These are phyloP conservation scores for Phocides pigmalion DNA, from an alignment of 1,140 invertebrate genomes.

Conservation along the genomic window DNA sequence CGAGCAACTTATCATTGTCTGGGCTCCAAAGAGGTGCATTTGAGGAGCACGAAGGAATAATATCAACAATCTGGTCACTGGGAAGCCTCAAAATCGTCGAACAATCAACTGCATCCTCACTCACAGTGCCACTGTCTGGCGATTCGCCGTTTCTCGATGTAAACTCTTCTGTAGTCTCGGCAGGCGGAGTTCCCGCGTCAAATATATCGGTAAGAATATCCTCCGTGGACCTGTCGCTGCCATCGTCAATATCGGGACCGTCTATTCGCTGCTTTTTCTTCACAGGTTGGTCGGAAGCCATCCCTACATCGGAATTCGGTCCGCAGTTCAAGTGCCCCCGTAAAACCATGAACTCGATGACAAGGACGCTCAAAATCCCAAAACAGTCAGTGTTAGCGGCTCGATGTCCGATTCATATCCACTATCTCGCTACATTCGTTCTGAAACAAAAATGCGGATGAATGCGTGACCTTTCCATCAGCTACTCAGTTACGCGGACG, in stretches of 20 bases:
- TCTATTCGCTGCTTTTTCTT: conserved; percentile 89
- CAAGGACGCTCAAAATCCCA: neutral
- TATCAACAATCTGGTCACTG: conserved; percentile 57
- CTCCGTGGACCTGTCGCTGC: conserved; percentile 81
- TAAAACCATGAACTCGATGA: conserved; percentile 55
- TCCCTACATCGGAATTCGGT: conserved; percentile 75
- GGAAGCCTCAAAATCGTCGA: conserved; percentile 65
- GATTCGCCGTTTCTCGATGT: conserved; percentile 70
- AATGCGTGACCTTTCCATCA: conserved; percentile 80
- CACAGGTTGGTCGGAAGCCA: conserved; percentile 88
- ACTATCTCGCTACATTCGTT: conserved; percentile 34
- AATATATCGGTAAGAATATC: conserved; percentile 73
- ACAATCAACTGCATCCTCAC: conserved; percentile 81
- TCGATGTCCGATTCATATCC: conserved; percentile 22
- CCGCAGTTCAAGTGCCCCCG: conserved; percentile 63
- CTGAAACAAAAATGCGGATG: conserved; percentile 73
- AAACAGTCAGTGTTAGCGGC: conserved; percentile 15
- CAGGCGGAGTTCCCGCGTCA: conserved; percentile 63
- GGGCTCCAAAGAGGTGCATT: conserved; percentile 61
- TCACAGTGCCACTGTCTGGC: conserved; percentile 77
- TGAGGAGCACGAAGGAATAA: conserved; percentile 67
- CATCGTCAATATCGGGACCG: conserved; percentile 83
- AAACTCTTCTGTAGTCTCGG: conserved; percentile 65
- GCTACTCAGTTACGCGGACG: conserved; percentile 82
- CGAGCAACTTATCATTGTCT: conserved; percentile 67